phyloP scores from a whole-genome alignment of 2,113 vertebrate genomes.

The Misgurnus mizolepis region DNA sequence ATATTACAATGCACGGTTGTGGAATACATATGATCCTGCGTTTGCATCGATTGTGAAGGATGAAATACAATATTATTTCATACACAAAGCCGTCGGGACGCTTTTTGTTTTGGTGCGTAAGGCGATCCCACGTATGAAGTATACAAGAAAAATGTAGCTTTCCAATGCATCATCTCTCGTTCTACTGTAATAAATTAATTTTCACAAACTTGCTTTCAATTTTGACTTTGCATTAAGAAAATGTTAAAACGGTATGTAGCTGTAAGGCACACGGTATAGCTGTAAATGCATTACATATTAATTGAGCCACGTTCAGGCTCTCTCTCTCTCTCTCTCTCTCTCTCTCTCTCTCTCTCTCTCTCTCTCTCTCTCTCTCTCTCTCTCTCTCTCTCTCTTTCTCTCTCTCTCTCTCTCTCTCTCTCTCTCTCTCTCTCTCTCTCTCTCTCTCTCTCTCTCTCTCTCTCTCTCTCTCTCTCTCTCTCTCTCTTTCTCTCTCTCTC shows the following conservation, averaged over 20 bases:
- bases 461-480: no score
- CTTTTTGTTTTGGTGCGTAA: no score
- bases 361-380: no score
- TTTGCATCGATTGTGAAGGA: neutral
- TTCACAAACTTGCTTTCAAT: slow-evolving; percentile 33
- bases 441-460: no score
- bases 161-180: neutral
- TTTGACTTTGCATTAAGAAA: slow-evolving; percentile 4
- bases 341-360: no score
- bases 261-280: neutral
- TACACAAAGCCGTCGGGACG: neutral
- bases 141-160: slow-evolving; percentile 8
- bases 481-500: neutral
- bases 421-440: no score
- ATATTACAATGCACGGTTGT: neutral
- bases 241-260: neutral
- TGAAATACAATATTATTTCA: neutral
- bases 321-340: neutral
- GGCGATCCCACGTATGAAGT: neutral
- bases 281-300: slow-evolving; percentile 37
- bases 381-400: neutral
- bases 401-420: no score
- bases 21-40: neutral
- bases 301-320: slow-evolving; percentile 24
- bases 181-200: slow-evolving; percentile 48